Base-by-base conservation (phyloP, 2,888 invertebrate genomes). In the Vanessa cardui region DNA sequence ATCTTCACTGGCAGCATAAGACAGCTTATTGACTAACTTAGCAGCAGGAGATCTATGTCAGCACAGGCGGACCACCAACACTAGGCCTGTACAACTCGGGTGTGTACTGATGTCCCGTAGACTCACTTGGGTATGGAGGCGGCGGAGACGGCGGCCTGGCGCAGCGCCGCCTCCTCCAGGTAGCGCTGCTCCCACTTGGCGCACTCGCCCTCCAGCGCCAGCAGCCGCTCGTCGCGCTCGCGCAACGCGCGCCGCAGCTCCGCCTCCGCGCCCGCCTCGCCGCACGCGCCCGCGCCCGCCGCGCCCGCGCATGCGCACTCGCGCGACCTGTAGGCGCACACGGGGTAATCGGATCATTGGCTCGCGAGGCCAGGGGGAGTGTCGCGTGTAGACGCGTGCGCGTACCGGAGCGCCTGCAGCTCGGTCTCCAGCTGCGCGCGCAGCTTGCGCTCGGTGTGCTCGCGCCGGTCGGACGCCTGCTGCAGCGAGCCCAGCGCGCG, bases 161-260 rank as follows among this genome's bases (percentile, higher is more conserved):
- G 86, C 72, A 96, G 87, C 52, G 96, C 96, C 73, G 95, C 96
- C 85, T 97, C 97, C 85, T 97, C 97, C 62, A 97, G 90, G 87
- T 96, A 97, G 60, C 96, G 94, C 87, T 97, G 97, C 87, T 97
- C 97, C 97, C 96, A 96, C 91, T 96, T 96, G 75, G 96, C 95
- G 78, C 96, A 96, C 82, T 97, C 97, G 0, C 96, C 96, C 88
- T 97, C 97, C 64, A 96, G 90, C 68, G 95, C 90, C 73, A 92
- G 82, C 72, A 92, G 80, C 15, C 93, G 79, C 79, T 92, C 92
- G 82, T 93, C 92, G 0, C 91, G 77, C 80, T 92, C 92, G 8
- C 93, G 80, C 80, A 92, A 71, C 74, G 85, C 87, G 0, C 78
- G 94, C 83, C 84, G 93, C 85, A 83, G 93, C 92, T 91, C 95